Evolutionary conservation across 2,113 vertebrate genomes (phyloP).

Genomic region (Corydoras sp.): DNA sequence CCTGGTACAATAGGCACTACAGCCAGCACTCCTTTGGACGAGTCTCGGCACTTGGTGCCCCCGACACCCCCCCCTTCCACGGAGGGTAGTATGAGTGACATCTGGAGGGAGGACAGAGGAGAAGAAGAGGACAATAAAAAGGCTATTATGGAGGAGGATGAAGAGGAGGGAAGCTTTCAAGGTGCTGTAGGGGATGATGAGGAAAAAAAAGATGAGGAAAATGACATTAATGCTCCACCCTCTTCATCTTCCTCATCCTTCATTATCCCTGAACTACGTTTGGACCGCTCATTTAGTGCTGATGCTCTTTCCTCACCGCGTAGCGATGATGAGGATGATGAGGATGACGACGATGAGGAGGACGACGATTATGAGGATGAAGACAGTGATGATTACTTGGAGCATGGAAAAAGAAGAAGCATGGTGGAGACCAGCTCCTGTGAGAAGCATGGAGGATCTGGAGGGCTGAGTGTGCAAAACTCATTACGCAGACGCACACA

Average conservation of each 20-base stretch:
- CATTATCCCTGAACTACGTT: conserved; percentile 80
- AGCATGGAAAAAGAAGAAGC: conserved; percentile 80
- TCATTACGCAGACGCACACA: conserved; percentile 88
- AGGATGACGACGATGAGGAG: conserved; percentile 68
- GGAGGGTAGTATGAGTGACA: conserved; percentile 59
- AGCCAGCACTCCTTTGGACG: conserved; percentile 53
- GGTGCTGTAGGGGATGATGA: conserved; percentile 25
- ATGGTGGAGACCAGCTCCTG: conserved; percentile 79
- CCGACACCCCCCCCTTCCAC: conserved; percentile 66
- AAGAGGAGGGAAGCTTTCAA: conserved; percentile 39
- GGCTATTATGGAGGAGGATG: conserved; percentile 6
- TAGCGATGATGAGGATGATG: conserved; percentile 69
- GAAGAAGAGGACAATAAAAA: conserved; percentile 29
- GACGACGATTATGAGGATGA: conserved; percentile 74
- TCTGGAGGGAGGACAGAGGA: conserved; percentile 50
- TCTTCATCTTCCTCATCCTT: conserved; percentile 73
- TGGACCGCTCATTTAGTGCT: conserved; percentile 79
- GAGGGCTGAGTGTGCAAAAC: conserved; percentile 76
- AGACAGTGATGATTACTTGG: conserved; percentile 74
- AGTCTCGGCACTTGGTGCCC: conserved; percentile 57
- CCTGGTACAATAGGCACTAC: conserved; percentile 42
- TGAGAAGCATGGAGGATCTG: conserved; percentile 68
- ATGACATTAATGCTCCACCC: conserved; percentile 63
- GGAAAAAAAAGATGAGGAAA: conserved; percentile 58
- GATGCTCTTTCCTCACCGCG: conserved; percentile 61